These are phyloP conservation scores for Bergia sp. DNA, from an alignment of 92 coral and sea anemone species.

Conservation along the genomic window DNA sequence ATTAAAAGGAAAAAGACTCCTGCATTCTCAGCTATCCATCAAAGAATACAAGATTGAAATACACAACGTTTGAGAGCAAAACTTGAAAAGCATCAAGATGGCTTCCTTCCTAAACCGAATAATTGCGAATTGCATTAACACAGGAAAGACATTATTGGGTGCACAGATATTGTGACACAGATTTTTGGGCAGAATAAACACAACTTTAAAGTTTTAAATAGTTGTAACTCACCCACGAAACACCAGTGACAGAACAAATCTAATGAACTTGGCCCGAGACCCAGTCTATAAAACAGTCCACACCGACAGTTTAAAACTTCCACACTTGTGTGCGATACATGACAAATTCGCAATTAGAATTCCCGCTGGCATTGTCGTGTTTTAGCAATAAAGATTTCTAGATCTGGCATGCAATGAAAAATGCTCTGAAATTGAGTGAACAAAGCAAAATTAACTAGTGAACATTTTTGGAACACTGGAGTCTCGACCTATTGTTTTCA, in stretches of 20 bases:
- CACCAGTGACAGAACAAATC: neutral
- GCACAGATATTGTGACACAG: neutral
- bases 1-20: neutral
- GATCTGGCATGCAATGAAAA: slow-evolving; percentile 38
- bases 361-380: slow-evolving; percentile 39
- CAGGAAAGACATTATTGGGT: neutral
- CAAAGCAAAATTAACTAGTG: slow-evolving; percentile 24
- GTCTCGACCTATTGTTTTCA: slow-evolving; percentile 13
- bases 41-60: neutral
- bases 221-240: slow-evolving; percentile 30
- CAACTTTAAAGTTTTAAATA: neutral
- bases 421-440: slow-evolving; percentile 4
- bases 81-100: neutral
- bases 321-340: neutral
- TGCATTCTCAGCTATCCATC: neutral
- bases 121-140: neutral
- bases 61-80: neutral
- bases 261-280: slow-evolving; percentile 29
- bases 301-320: neutral
- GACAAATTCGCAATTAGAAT: slow-evolving; percentile 26
- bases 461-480: slow-evolving; percentile 16
- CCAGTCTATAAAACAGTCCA: neutral
- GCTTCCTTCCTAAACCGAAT: slow-evolving; percentile 1
- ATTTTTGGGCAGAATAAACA: neutral
- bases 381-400: slow-evolving; percentile 13